Evolutionary conservation across 2,888 invertebrate species (phyloP).

Genomic region (Antitype chi): DNA sequence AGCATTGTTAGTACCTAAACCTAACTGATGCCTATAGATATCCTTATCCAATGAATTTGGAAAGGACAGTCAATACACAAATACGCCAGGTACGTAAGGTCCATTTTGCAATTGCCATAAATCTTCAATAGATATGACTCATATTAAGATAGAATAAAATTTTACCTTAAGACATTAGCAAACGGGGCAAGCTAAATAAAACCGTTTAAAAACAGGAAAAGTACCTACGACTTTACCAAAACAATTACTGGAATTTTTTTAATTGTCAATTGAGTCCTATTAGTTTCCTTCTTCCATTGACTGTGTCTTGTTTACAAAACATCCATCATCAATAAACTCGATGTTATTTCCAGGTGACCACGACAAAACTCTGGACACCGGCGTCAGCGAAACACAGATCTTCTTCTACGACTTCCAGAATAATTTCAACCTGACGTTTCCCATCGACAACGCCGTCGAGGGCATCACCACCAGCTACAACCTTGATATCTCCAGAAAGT

Average conservation of each 20-base stretch:
- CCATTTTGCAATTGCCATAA: too few species aligned
- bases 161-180: too few species aligned
- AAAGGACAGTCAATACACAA: too few species aligned
- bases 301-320: not conserved
- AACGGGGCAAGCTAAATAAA: too few species aligned
- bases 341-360: slow-evolving; percentile 81
- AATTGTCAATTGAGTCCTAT: not conserved
- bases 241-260: not conserved
- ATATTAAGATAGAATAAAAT: too few species aligned
- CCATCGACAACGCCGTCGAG: slow-evolving; percentile 77
- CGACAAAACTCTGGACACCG: slow-evolving; percentile 76
- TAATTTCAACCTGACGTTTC: slow-evolving; percentile 80
- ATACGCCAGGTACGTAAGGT: too few species aligned
- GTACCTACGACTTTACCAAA: too few species aligned
- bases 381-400: slow-evolving; percentile 79
- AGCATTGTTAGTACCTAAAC: too few species aligned
- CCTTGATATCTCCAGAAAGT: slow-evolving; percentile 79
- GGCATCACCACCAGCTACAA: slow-evolving; percentile 79
- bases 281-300: not conserved
- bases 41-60: too few species aligned
- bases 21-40: too few species aligned
- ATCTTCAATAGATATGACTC: too few species aligned
- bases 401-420: slow-evolving; percentile 87
- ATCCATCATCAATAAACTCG: not conserved
- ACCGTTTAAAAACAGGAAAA: not conserved